Evolutionary conservation across 2,113 vertebrate genomes (phyloP), one percentile per base, ranked within the genome.

Genomic region (Pithys albifrons): DNA sequence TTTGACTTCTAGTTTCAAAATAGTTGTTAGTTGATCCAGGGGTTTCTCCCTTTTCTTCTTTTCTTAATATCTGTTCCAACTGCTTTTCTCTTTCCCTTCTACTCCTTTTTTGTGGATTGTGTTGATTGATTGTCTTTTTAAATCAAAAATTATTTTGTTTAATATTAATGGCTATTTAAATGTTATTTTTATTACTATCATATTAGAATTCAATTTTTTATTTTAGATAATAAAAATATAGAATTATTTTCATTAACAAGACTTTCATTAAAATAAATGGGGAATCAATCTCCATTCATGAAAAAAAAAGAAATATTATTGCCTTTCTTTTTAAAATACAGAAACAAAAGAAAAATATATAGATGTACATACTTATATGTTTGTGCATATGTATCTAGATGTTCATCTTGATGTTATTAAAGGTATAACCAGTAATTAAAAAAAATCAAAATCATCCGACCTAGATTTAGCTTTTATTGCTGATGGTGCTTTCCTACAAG

Each of bases 291-390:
- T 80, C n/a, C 8, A 20, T n/a, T 85, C 3, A 57, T 43, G 14
- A 79, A 74, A 67, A 74, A 67, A 46, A 55, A 55, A 71, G 25
- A 54, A 54, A 5, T 41, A 20, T 41, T 52, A 61, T 67, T 48
- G 3, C 11, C 14, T 48, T 62, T 62, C 23, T 23, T 49, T 66
- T 61, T 17, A 39, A 75, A 88, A 79, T 33, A 4, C 8, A 37
- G 22, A 37, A 54, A n/a, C 4, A 52, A 43, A 8, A 15, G 4
- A 5, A 48, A 37, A 31, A 39, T 45, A 51, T 19, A 37, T 13
- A 4, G 1, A 23, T 19, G 3, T 37, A 8, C 19, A 59, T 51
- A 7, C 6, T 8, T 54, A 12, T 35, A 28, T 3, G 2, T 79
- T 69, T 74, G 10, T 35, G 17, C 12, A 25, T 71, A 12, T 59